A percentile compares a stretch with the other conserved stretches of the same genome.
Conservation (phyloP, 2,113 vertebrate genomes). For the Columba livia region DNA sequence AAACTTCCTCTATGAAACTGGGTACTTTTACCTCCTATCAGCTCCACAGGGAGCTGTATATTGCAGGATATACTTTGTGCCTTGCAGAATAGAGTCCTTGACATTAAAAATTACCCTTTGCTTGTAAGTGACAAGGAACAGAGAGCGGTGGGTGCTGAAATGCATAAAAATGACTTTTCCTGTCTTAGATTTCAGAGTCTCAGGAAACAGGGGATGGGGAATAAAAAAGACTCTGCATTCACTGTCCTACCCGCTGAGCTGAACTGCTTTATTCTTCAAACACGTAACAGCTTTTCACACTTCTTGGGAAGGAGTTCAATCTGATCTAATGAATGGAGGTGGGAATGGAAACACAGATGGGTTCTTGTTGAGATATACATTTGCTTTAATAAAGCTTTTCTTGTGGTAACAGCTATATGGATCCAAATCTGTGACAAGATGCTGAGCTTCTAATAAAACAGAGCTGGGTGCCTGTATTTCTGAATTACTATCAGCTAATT, state of each 20-base stretch:
- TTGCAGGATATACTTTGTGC: neutral
- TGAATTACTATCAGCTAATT: rapidly evolving
- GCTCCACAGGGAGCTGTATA: neutral
- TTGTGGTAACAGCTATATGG: neutral
- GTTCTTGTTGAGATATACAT: rapidly evolving
- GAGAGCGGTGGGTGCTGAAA: neutral
- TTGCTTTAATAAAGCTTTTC: neutral
- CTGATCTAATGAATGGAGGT: neutral
- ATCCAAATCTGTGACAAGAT: neutral
- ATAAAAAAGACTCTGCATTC: neutral
- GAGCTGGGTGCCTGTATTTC: neutral
- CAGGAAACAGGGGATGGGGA: neutral
- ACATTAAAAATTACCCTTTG: neutral
- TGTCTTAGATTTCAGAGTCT: neutral
- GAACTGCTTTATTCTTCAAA: neutral
- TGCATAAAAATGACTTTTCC: neutral
- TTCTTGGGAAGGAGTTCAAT: neutral
- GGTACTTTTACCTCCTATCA: neutral
- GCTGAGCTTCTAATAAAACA: neutral
- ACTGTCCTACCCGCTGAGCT: neutral
- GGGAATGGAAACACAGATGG: neutral
- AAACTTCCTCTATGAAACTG: neutral
- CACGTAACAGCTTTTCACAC: neutral
- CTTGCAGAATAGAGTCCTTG: neutral
- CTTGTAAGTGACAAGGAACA: neutral